Evolutionary conservation across 2,113 vertebrate genomes (phyloP).

Genomic region (Aspiorhynchus laticeps): DNA sequence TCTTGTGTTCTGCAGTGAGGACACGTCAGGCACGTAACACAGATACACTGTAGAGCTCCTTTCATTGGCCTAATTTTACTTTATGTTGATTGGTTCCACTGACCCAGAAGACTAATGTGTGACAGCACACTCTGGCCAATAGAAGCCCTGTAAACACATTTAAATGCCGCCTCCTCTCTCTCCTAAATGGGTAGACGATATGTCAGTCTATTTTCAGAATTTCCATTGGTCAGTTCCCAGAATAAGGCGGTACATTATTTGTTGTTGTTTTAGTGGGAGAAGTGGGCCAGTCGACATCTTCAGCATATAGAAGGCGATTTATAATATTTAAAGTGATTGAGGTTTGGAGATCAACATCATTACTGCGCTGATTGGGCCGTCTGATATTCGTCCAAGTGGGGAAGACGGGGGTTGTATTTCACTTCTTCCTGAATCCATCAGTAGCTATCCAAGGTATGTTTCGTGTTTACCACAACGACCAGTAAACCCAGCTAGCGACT

Average conservation of each 20-base stretch:
- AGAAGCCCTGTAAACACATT: constrained; percentile 36
- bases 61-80: constrained; percentile 18
- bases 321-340: background rate
- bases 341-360: background rate
- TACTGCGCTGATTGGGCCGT: background rate
- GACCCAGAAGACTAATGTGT: background rate
- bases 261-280: constrained; percentile 73
- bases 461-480: background rate
- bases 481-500: background rate
- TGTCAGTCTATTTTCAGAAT: background rate
- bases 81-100: constrained; percentile 52
- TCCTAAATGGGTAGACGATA: background rate
- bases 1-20: too few species aligned
- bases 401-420: background rate
- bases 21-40: constrained; percentile 54
- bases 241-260: constrained; percentile 55
- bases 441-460: constrained; percentile 1
- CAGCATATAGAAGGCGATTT: constrained; percentile 29
- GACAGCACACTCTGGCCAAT: constrained; percentile 56
- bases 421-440: background rate
- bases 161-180: background rate
- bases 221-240: constrained; percentile 58
- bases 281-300: constrained; percentile 72
- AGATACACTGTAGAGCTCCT: background rate
- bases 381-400: background rate